phyloP scores from a whole-genome alignment of 2,797 vertebrate genomes.

The Melopsittacus undulatus region DNA sequence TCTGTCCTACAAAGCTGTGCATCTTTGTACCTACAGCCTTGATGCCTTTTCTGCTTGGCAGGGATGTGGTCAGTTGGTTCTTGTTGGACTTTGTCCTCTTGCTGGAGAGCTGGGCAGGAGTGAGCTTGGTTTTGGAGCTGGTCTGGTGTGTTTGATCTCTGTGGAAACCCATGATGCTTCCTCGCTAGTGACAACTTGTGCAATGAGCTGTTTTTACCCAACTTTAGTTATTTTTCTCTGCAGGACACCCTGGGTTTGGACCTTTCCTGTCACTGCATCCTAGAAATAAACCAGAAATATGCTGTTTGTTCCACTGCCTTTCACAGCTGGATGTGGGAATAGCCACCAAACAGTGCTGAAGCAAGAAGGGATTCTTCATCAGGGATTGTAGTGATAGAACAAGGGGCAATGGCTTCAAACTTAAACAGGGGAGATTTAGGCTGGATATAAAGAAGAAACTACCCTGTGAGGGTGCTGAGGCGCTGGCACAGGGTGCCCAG shows the following conservation, averaged over 20 bases:
- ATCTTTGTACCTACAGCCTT: accelerated
- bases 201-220: neutral
- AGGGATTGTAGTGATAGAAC: neutral
- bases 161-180: neutral
- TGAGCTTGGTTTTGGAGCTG: neutral
- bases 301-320: neutral
- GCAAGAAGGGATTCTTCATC: neutral
- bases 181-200: neutral
- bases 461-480: neutral
- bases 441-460: neutral
- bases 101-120: neutral
- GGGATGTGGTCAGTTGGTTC: accelerated
- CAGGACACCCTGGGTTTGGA: neutral
- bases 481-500: no score
- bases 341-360: neutral
- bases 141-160: neutral
- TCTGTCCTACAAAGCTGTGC: neutral
- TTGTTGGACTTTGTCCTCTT: neutral
- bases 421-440: neutral
- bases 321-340: neutral
- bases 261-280: neutral
- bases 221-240: neutral
- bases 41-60: neutral
- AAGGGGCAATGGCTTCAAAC: neutral
- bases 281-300: neutral